These are phyloP conservation scores for Plotosus lineatus DNA, from an alignment of 2,113 vertebrate genomes.

Conservation along the genomic window DNA sequence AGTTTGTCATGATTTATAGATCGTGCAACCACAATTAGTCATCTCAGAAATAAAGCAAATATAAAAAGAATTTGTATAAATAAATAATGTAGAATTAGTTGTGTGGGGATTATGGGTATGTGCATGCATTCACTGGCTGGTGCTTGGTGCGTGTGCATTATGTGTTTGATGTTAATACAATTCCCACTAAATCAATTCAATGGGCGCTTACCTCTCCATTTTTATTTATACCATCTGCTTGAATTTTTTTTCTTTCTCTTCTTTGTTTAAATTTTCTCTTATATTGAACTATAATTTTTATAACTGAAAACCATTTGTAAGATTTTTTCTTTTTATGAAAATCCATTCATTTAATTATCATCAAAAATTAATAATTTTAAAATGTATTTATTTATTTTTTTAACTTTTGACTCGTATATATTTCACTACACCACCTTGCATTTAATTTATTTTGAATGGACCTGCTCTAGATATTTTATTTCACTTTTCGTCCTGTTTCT, in stretches of 20 bases:
- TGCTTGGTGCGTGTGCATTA: background rate
- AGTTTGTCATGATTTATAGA: background rate
- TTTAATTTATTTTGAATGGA: background rate
- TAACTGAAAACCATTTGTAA: background rate
- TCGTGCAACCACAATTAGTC: background rate
- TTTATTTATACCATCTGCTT: background rate
- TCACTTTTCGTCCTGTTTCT: background rate
- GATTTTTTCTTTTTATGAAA: too few relatives aligned
- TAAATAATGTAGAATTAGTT: background rate
- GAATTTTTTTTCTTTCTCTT: background rate
- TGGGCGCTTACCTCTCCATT: background rate
- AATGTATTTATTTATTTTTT: too few relatives aligned
- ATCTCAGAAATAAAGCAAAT: background rate
- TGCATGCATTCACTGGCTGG: too few relatives aligned
- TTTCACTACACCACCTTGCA: background rate
- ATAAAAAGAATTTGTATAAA: background rate
- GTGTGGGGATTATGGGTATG: background rate
- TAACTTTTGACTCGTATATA: background rate
- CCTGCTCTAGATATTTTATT: background rate
- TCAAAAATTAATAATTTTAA: too few relatives aligned
- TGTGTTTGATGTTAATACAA: background rate
- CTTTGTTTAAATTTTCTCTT: background rate
- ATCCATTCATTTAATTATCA: background rate
- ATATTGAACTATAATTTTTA: background rate
- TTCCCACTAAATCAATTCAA: too few relatives aligned